A percentile compares a stretch with the other conserved stretches of the same genome.
Evolutionary conservation across 1,140 invertebrate genomes (phyloP).

Genomic region (Euwallacea similis): DNA sequence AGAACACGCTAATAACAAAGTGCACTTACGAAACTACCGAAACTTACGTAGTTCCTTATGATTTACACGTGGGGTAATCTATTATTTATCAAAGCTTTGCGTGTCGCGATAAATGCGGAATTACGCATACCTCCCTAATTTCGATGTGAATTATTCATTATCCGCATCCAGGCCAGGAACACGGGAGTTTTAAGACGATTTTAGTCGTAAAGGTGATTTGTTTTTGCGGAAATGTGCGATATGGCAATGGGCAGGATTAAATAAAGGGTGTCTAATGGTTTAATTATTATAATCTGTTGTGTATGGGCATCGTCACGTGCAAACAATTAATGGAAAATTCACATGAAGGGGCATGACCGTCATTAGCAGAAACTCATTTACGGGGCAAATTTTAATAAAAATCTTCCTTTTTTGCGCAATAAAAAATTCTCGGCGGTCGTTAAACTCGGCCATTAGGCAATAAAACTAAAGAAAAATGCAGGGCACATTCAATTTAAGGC

Average conservation of each 20-base stretch:
- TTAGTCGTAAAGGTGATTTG: slow-evolving; percentile 37
- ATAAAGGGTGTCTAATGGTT: no score
- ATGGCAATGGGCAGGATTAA: background rate
- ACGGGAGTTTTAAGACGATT: slow-evolving; percentile 25
- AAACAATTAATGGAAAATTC: no score
- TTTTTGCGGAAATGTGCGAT: slow-evolving; percentile 16
- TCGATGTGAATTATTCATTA: slow-evolving; percentile 41
- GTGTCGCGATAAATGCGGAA: slow-evolving; percentile 41
- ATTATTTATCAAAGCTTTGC: slow-evolving; percentile 44
- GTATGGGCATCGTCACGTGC: no score
- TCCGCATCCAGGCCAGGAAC: slow-evolving; percentile 9
- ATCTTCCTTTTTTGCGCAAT: slow-evolving; percentile 14
- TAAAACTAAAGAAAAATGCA: slow-evolving; percentile 38
- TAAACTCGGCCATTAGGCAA: slow-evolving; percentile 36
- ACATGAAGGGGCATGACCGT: background rate
- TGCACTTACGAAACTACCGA: slow-evolving; percentile 36
- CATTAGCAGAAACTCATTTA: background rate
- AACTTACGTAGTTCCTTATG: slow-evolving; percentile 39
- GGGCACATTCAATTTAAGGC: slow-evolving; percentile 34
- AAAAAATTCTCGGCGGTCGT: slow-evolving; percentile 22
- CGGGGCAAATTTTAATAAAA: slow-evolving; percentile 18
- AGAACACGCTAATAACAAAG: slow-evolving; percentile 31
- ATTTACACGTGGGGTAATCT: slow-evolving; percentile 40
- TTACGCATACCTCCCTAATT: slow-evolving; percentile 41
- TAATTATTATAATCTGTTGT: no score